A percentile compares a stretch with the other conserved stretches of the same genome.
Evolutionary conservation across 2,888 invertebrate species (phyloP).

Genomic region (Hemistola chrysoprasaria): DNA sequence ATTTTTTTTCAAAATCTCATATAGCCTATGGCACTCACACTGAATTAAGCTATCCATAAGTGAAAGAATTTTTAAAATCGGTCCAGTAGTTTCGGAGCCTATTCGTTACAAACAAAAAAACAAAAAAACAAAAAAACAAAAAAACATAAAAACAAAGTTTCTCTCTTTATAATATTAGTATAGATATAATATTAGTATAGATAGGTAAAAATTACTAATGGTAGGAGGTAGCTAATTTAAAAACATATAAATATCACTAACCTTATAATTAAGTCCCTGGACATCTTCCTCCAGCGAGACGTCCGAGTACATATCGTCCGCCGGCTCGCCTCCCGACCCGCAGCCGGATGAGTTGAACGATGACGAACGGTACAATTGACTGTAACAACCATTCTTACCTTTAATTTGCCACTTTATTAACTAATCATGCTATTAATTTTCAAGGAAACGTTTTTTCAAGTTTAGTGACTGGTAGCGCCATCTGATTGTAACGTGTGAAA

Average conservation of each 20-base stretch:
- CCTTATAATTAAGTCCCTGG: conserved; percentile 96
- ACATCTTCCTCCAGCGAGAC: conserved; percentile 96
- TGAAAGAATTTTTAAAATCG: no score
- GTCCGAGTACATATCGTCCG: conserved; percentile 97
- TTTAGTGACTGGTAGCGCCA: conserved; percentile 33
- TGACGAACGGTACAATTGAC: conserved; percentile 95
- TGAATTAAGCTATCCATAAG: no score
- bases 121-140: no score
- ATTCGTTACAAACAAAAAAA: no score
- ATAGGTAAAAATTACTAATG: no score
- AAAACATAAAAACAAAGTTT: no score
- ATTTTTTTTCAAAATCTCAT: no score
- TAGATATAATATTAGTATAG: no score
- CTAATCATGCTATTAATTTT: conserved; percentile 13
- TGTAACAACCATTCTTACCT: conserved; percentile 68
- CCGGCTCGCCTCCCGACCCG: conserved; percentile 95
- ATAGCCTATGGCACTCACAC: no score
- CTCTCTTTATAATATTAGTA: no score
- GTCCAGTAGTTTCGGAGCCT: no score
- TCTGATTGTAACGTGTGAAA: conserved; percentile 28
- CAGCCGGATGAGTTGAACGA: conserved; percentile 96
- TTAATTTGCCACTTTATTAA: conserved; percentile 29
- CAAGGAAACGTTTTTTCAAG: conserved; percentile 13
- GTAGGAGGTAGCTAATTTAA: no score
- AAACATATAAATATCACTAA: conserved; percentile 58